These are phyloP conservation scores for Thecophora atra DNA, from an alignment of 2,888 invertebrate genomes.

Conservation along the genomic window DNA sequence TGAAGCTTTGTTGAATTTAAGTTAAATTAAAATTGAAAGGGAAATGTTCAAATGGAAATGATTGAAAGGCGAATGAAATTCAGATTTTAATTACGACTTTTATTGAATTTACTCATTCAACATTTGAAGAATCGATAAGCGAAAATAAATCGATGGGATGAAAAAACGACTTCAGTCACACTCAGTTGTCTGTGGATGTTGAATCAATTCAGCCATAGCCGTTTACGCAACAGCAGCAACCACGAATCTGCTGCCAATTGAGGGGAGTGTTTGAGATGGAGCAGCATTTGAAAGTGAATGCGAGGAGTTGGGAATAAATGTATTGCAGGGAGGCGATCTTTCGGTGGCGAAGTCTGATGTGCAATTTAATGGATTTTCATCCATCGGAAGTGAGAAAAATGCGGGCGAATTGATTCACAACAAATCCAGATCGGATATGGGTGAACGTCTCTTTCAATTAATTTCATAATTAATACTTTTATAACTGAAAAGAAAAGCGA, in stretches of 20 bases:
- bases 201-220: constrained; percentile 23
- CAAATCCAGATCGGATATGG: neutral
- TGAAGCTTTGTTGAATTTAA: no score
- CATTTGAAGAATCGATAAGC: no score
- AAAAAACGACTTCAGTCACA: no score
- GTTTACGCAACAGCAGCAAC: neutral
- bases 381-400: neutral
- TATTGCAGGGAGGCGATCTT: neutral
- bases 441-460: constrained; percentile 18
- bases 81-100: no score
- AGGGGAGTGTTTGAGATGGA: neutral
- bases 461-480: neutral
- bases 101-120: no score
- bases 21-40: no score
- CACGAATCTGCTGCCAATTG: constrained; percentile 16
- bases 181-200: neutral
- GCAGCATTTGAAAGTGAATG: constrained; percentile 18
- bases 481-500: no score
- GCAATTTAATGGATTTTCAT: constrained; percentile 21
- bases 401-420: neutral
- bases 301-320: neutral
- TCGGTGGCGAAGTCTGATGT: neutral
- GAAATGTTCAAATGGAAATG: no score
- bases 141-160: no score
- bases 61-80: no score